phyloP scores from a whole-genome alignment of 1,140 invertebrate genomes.

The Eriocheir sinensis region DNA sequence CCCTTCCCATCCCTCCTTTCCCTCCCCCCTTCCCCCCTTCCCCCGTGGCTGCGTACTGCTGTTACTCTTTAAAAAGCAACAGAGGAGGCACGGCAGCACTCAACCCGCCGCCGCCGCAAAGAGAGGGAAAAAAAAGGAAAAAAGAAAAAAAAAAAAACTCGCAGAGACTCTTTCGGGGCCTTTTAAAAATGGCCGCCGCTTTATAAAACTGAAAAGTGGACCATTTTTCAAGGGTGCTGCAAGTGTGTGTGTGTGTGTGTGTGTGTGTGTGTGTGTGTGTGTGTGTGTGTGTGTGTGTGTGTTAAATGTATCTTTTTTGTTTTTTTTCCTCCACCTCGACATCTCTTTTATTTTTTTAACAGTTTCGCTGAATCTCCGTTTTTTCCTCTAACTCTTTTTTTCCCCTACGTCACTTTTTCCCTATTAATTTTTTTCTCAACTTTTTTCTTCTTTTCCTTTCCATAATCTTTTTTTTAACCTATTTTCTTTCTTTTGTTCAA shows the following conservation, averaged over 20 bases:
- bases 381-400: not conserved
- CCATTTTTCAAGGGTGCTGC: constrained; percentile 32
- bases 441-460: not conserved
- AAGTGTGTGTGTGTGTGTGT: not conserved
- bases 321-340: no score
- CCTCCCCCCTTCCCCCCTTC: no score
- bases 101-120: no score
- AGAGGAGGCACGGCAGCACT: no score
- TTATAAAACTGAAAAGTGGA: constrained; percentile 30
- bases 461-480: no score
- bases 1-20: no score
- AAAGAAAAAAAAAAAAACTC: not conserved
- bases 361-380: not conserved
- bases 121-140: no score
- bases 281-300: not conserved
- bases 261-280: constrained; percentile 47
- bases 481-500: no score
- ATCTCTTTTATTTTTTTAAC: no score
- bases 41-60: no score
- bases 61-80: no score
- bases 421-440: not conserved
- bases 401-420: not conserved
- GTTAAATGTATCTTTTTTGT: no score
- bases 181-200: constrained; percentile 34
- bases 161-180: not conserved